Evolutionary conservation across 1,140 invertebrate genomes (phyloP).

Genomic region (Drosophila quadrilineata): DNA sequence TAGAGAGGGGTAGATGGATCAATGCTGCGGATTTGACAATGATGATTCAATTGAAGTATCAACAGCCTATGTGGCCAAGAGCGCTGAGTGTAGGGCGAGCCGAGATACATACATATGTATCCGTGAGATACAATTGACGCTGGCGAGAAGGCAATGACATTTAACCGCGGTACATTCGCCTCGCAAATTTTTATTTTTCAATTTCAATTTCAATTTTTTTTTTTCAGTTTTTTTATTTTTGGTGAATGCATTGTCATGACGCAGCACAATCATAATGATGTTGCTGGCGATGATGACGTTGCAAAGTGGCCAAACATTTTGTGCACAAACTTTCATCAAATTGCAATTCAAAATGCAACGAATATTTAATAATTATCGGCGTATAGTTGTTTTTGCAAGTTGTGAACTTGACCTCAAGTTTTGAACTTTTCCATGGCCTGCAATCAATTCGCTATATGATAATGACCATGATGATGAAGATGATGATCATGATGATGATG

Average conservation of each 20-base stretch:
- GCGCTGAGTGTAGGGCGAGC: neutral
- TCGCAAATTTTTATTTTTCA: conserved; percentile 17
- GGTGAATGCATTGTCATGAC: conserved; percentile 36
- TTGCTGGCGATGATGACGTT: conserved; percentile 56
- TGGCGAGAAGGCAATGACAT: conserved; percentile 70
- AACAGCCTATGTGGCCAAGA: too few species aligned
- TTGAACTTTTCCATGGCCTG: conserved; percentile 28
- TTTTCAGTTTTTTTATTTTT: too few species aligned
- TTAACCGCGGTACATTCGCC: conserved; percentile 66
- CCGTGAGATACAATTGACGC: conserved; percentile 6
- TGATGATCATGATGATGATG: too few species aligned
- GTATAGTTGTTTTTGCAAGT: neutral
- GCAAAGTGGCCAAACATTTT: conserved; percentile 19
- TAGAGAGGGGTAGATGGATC: too few species aligned
- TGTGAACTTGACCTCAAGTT: conserved; percentile 43
- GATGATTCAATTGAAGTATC: too few species aligned
- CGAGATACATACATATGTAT: neutral
- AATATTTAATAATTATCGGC: conserved; percentile 31
- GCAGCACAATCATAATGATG: conserved; percentile 22
- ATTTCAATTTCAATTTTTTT: too few species aligned
- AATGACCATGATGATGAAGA: too few species aligned
- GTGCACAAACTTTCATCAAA: conserved; percentile 34
- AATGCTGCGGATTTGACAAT: too few species aligned
- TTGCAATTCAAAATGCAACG: too few species aligned
- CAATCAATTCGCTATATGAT: neutral